phyloP scores from a whole-genome alignment of 2,888 invertebrate genomes.

The Pandemis corylana region DNA sequence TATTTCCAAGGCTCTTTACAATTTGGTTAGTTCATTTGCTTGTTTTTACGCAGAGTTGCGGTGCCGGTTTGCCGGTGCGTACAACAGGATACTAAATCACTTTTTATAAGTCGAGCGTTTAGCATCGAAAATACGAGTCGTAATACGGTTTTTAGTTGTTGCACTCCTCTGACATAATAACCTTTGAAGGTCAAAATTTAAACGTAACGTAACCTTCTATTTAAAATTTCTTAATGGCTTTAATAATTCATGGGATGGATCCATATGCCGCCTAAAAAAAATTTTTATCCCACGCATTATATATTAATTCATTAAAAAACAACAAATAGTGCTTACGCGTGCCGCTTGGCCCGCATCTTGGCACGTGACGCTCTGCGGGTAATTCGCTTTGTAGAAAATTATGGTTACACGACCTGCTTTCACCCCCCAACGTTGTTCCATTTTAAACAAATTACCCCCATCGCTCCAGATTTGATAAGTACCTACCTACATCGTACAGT shows the following conservation, averaged over 20 bases:
- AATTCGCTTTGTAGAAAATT: conserved; percentile 31
- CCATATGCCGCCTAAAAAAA: background rate
- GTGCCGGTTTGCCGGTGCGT: conserved; percentile 48
- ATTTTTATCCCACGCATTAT: background rate
- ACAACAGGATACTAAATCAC: conserved; percentile 67
- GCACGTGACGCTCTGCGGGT: conserved; percentile 64
- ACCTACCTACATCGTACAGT: background rate
- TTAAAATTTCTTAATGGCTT: background rate
- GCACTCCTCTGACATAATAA: conserved; percentile 22
- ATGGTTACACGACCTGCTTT: conserved; percentile 54
- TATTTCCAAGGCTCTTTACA: conserved; percentile 40
- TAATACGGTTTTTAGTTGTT: conserved; percentile 29
- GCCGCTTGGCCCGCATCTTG: conserved; percentile 58
- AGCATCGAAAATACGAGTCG: conserved; percentile 10
- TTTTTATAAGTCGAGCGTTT: conserved; percentile 57
- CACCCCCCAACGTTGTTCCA: conserved; percentile 62
- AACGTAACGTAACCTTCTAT: background rate
- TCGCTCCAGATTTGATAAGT: conserved; percentile 65
- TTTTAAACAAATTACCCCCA: conserved; percentile 67
- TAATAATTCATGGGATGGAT: background rate
- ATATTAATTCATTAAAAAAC: background rate
- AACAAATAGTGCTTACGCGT: conserved; percentile 19
- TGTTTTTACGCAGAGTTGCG: conserved; percentile 48
- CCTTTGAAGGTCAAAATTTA: conserved; percentile 24
- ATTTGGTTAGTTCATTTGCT: conserved; percentile 52